Percentiles rank a stretch among this genome's conserved stretches.
These are phyloP conservation scores for Melanotaenia duboulayi DNA, from an alignment of 2,113 vertebrate genomes.

Conservation along the genomic window DNA sequence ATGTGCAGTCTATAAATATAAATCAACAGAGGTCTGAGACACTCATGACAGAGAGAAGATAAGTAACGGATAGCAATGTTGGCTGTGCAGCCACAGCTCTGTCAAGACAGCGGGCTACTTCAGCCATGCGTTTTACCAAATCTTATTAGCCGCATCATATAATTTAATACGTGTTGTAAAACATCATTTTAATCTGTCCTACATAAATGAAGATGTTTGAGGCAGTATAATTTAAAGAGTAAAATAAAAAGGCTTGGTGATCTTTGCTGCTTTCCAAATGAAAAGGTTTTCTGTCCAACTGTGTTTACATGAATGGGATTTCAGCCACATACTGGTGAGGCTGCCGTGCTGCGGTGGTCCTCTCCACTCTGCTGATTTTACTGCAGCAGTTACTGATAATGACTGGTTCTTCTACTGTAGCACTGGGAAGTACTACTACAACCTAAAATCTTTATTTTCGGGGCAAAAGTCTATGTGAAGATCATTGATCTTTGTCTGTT, in stretches of 20 bases:
- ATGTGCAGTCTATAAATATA: slow-evolving; percentile 66
- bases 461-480: slow-evolving; percentile 7
- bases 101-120: slow-evolving; percentile 32
- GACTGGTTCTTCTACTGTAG: slow-evolving; percentile 36
- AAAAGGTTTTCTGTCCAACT: slow-evolving; percentile 54
- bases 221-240: slow-evolving; percentile 18
- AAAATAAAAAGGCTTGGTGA: slow-evolving; percentile 30
- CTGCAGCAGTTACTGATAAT: slow-evolving; percentile 59
- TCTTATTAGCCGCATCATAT: slow-evolving; percentile 5
- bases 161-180: slow-evolving; percentile 21
- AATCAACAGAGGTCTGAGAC: slow-evolving; percentile 57
- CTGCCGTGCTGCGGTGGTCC: slow-evolving; percentile 48
- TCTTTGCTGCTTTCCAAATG: slow-evolving; percentile 38
- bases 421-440: not conserved
- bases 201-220: not conserved
- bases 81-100: slow-evolving; percentile 10
- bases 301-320: slow-evolving; percentile 56
- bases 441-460: slow-evolving; percentile 5
- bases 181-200: slow-evolving; percentile 9
- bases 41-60: slow-evolving; percentile 50
- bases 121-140: slow-evolving; percentile 9
- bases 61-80: slow-evolving; percentile 49
- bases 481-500: not conserved
- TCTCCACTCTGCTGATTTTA: slow-evolving; percentile 55
- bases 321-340: slow-evolving; percentile 45